Percentiles rank a stretch among this genome's conserved stretches.
Evolutionary conservation across 2,888 invertebrate genomes (phyloP).

Genomic region (Gymnoscelis rufifasciata): DNA sequence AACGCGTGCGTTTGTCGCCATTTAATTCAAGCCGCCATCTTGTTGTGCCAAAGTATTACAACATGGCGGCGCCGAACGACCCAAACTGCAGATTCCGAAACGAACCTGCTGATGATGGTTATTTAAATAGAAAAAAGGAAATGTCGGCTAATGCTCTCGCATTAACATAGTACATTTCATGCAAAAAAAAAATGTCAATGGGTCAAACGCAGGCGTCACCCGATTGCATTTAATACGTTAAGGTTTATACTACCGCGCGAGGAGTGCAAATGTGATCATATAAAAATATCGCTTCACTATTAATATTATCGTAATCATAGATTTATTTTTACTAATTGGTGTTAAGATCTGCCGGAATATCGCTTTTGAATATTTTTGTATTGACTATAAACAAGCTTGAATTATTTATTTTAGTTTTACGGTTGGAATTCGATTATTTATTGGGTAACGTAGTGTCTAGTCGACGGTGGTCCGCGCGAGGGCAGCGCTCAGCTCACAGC

Average conservation of each 20-base stretch:
- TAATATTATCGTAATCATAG: conserved; percentile 57
- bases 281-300: conserved; percentile 59
- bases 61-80: conserved; percentile 65
- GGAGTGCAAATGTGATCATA: conserved; percentile 62
- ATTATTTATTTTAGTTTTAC: conserved; percentile 67
- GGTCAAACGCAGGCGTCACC: conserved; percentile 44
- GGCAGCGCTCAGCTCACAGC: conserved; percentile 40
- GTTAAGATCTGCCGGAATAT: conserved; percentile 63
- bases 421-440: conserved; percentile 53
- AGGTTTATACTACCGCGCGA: conserved; percentile 49
- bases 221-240: conserved; percentile 54
- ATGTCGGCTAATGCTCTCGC: conserved; percentile 63
- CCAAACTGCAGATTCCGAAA: conserved; percentile 61
- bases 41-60: conserved; percentile 29
- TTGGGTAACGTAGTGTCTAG: conserved; percentile 69
- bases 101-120: conserved; percentile 62
- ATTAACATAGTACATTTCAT: conserved; percentile 63
- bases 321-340: conserved; percentile 51
- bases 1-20: conserved; percentile 48
- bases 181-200: conserved; percentile 47
- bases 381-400: conserved; percentile 54
- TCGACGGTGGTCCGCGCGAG: conserved; percentile 50
- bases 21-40: conserved; percentile 51
- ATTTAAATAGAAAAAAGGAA: conserved; percentile 45
- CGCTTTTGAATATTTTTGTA: conserved; percentile 58